These are phyloP conservation scores for Lepetodrilus schrolli DNA, from an alignment of 2,888 invertebrate genomes.

Conservation along the genomic window DNA sequence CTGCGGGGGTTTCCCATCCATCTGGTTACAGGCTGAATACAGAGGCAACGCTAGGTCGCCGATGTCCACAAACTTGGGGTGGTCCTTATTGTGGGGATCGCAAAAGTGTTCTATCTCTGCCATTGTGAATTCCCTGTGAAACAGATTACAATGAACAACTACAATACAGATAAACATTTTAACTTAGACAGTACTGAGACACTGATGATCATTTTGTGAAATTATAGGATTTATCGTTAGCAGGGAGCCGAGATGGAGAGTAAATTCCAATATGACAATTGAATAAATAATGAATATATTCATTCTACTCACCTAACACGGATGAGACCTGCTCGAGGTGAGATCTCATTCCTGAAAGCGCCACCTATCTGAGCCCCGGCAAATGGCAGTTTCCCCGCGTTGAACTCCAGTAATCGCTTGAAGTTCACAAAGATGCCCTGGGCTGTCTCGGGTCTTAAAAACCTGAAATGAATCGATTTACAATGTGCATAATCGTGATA, in stretches of 20 bases:
- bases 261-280: too few species aligned
- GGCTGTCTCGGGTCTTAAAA: constrained; percentile 97
- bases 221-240: too few species aligned
- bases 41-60: constrained; percentile 85
- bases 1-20: constrained; percentile 94
- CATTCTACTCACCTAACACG: constrained; percentile 81
- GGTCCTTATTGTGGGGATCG: constrained; percentile 89
- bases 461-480: too few species aligned
- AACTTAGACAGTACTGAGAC: too few species aligned
- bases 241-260: too few species aligned
- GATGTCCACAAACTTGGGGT: constrained; percentile 90
- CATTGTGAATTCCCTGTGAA: constrained; percentile 99
- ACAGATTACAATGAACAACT: too few species aligned
- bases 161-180: too few species aligned
- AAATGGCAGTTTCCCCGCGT: constrained; percentile 95
- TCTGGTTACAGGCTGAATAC: constrained; percentile 97
- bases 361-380: constrained; percentile 99
- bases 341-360: constrained; percentile 99
- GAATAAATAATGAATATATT: too few species aligned
- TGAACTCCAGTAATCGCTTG: constrained; percentile 96
- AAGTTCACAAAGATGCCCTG: constrained; percentile 99
- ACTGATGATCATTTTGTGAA: too few species aligned
- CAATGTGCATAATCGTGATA: too few species aligned
- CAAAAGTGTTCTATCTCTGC: constrained; percentile 99
- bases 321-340: constrained; percentile 95